Evolutionary conservation across 2,113 vertebrate species (phyloP), one percentile per base, ranked within the genome.

Genomic region (Oncorhynchus nerka): DNA sequence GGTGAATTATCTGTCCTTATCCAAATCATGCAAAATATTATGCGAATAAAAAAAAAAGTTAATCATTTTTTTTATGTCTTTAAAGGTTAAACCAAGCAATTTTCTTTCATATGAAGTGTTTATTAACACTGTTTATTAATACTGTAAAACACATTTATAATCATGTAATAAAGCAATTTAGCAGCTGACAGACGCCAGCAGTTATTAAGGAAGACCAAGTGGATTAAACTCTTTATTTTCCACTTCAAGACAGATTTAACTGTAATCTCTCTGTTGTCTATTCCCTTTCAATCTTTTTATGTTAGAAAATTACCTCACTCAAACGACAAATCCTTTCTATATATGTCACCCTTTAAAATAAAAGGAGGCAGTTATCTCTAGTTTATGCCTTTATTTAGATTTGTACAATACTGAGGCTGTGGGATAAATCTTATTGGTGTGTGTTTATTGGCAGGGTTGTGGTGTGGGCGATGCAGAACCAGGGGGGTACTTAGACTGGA

Each of bases 311-410:
- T 24, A 75, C 59, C 20, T 16, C 19, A 49, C 24, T 39, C 26
- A 69, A 24, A 61, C 71, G 66, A 51, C 81, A 75, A 73, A 70
- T 86, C 67, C 74, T 12, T 65, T 78, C 66, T 39, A 39, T 39
- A 39, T 74, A 69, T 8, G 11, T 79, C 77, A 64, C 22, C 24
- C 24, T 19, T 26, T 77, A 78, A 86, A 73, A 74, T 81, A 68
- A 80, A 71, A 79, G 49, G 30, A 22, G 45, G 45, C 70, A 79
- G 65, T 82, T 83, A 79, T 83, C 70, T 79, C 77, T 78, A 57
- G 61, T 28, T 79, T n/a, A 75, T n/a, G 64, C 26, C 39, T 70
- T 83, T 49, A 73, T 69, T 83, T 71, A 78, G 79, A 81, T 76
- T 73, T 79, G 61, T 81, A 78, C 22, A n/a, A 22, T 30, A 39